Base-by-base conservation (phyloP, 2,113 vertebrate genomes). In the Vidua macroura region DNA sequence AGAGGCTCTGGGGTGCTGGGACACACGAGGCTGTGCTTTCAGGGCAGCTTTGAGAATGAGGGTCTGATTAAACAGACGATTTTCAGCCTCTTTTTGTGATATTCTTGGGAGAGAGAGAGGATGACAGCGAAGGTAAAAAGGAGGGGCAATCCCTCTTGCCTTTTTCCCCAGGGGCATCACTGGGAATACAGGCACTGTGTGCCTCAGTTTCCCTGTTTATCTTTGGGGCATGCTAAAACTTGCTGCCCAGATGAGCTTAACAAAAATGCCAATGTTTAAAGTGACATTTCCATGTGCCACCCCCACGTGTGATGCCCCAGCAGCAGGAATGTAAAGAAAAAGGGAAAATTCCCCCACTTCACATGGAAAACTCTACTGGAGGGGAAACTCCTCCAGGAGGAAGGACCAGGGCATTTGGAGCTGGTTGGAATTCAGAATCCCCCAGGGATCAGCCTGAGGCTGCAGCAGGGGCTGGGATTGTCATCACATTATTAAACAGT, bases 401-500 rank as follows among this genome's bases (percentile, higher is more conserved):
- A 63, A 70, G 68, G 46, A 37, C 6, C 35, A 33, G 52, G 15
- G 23, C 0, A 2, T 35, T 80, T 75, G 44, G 56, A 59, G 72
- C 53, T 43, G 56, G 11, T 73, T 77, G 66, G 83, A 91, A 62
- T 20, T 83, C 82, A 79, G 67, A 35, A 67, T 67, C 56, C 91
- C 49, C 70, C 52, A 56, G 91, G 83, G 95, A 74, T 10, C 17
- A 41, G 49, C 83, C 43, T 4, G 78, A 78, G 91, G 82, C 68
- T 92, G 92, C 67, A 91, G 59, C 46, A 79, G 74, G 58, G 87
- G 82, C 86, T 95, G 91, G 87, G 77, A 94, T 79, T 94, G 93
- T 95, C 91, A 94, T 88, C 69, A 85, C 88, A 2, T 95, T 94
- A 93, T 86, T 94, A 68, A 89, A 76, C 33, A 30, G 89, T 90